A percentile compares a stretch with the other conserved stretches of the same genome.
These are phyloP conservation scores for Sorex araneus DNA, from an alignment of 2,113 vertebrate species.

Conservation along the genomic window DNA sequence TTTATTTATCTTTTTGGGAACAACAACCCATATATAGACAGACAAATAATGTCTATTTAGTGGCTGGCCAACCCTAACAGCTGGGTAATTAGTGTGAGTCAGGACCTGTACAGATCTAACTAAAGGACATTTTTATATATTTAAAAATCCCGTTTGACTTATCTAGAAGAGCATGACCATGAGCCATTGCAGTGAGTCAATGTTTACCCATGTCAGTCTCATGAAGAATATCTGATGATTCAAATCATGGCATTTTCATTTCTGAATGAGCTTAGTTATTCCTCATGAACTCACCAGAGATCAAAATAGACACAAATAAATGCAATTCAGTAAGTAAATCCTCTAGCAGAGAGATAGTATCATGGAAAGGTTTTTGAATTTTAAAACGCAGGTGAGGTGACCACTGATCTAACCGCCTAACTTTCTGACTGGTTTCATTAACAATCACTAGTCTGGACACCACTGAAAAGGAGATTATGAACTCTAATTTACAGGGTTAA, in stretches of 20 bases:
- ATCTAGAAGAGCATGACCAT: neutral
- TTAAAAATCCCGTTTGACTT: slow-evolving; percentile 42
- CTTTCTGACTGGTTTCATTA: neutral
- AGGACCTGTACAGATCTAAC: neutral
- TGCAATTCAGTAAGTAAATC: slow-evolving; percentile 40
- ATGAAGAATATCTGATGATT: slow-evolving; percentile 6
- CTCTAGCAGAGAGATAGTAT: neutral
- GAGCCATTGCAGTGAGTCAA: slow-evolving; percentile 50
- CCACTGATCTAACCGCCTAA: neutral
- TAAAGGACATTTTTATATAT: neutral
- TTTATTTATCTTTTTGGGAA: neutral
- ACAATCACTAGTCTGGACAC: neutral
- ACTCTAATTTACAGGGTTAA: neutral
- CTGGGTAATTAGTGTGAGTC: neutral
- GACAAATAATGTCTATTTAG: neutral
- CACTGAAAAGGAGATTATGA: neutral
- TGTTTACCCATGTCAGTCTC: slow-evolving; percentile 38
- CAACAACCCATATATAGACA: neutral
- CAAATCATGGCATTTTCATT: slow-evolving; percentile 29
- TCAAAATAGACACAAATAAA: slow-evolving; percentile 45
- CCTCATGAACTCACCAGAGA: slow-evolving; percentile 43
- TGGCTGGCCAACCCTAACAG: neutral
- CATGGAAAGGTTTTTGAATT: neutral
- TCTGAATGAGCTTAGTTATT: slow-evolving; percentile 57
- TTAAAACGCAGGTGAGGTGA: neutral